Evolutionary conservation across 2,797 vertebrate species (phyloP), one percentile per base, ranked within the genome.

Genomic region (Erpetoichthys calabaricus): DNA sequence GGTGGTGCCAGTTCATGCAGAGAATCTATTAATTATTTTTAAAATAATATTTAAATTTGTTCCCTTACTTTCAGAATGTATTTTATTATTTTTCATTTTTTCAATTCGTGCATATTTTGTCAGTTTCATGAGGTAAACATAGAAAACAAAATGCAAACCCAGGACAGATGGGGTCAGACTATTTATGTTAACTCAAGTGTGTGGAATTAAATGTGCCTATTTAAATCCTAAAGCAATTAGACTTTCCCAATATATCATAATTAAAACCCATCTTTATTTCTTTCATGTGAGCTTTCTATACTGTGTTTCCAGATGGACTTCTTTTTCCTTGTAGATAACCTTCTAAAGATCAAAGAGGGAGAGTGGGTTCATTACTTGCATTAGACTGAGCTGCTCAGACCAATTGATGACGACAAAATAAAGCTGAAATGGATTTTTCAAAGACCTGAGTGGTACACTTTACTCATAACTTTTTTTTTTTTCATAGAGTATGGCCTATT

Each of bases 281-380:
- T 83, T 82, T 83, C 78, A 75, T 83, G 77, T 75, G 75, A 72
- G 70, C 73, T 80, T 81, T 72, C 67, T 69, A 75, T 75, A 74
- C 79, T 75, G 68, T 71, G 65, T 67, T 77, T 76, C 74, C 63
- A 65, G 75, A 75, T 65, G 59, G 68, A 68, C 77, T 72, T 75
- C 69, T 72, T 80, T 81, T 79, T 73, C 70, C 63, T 56, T 73
- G 73, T 68, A 73, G 67, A 72, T 73, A 71, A 78, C 74, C 74
- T 78, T 80, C 74, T 67, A 62, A 91, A 89, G 93, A 94, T 98
- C 89, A 97, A 97, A 97, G 91, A 83, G 75, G 80, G 80, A 89
- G 82, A 87, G 83, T 80, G 83, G 84, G 82, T 92, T 91, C 90
- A 96, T 95, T 94, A 95, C 84, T 80, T 89, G 86, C 86, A 92